phyloP scores from a whole-genome alignment of 1,140 invertebrate species.

The Neelides sp. region DNA sequence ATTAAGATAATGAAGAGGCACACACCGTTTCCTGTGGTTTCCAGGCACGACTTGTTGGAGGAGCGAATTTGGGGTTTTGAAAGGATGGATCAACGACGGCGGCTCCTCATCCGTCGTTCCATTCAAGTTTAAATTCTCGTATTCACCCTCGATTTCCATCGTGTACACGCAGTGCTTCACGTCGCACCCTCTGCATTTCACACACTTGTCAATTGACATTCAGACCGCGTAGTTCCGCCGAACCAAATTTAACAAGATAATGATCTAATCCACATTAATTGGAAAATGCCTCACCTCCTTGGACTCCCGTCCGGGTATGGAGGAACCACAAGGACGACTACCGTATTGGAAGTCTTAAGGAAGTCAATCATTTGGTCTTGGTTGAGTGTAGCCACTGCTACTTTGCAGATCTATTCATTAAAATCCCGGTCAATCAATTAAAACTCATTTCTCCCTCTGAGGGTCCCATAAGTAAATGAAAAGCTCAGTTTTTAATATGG shows the following conservation, averaged over 20 bases:
- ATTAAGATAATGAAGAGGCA: not conserved
- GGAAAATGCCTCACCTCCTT: slow-evolving; percentile 41
- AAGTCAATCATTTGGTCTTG: slow-evolving; percentile 91
- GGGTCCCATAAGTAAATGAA: no score
- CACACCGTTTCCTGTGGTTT: slow-evolving; percentile 44
- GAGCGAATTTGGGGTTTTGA: slow-evolving; percentile 28
- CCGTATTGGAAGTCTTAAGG: slow-evolving; percentile 73
- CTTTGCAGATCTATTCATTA: slow-evolving; percentile 58
- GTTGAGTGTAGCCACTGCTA: slow-evolving; percentile 72
- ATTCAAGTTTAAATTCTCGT: slow-evolving; percentile 47
- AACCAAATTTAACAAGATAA: not conserved
- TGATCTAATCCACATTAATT: not conserved
- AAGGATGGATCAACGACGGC: slow-evolving; percentile 22
- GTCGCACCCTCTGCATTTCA: slow-evolving; percentile 47
- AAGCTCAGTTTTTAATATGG: not conserved
- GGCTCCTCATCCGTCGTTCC: slow-evolving; percentile 25
- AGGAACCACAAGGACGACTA: slow-evolving; percentile 71
- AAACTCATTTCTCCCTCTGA: no score
- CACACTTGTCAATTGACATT: slow-evolving; percentile 9
- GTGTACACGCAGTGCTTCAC: slow-evolving; percentile 55
- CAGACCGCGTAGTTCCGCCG: not conserved
- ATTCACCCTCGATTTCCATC: slow-evolving; percentile 52
- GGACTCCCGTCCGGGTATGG: slow-evolving; percentile 54
- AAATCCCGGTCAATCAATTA: no score
- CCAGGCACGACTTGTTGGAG: slow-evolving; percentile 44